Percentiles rank a stretch among this genome's conserved stretches.
phyloP scores from a whole-genome alignment of 2,113 vertebrate genomes.

The Australoheros scitulus region DNA sequence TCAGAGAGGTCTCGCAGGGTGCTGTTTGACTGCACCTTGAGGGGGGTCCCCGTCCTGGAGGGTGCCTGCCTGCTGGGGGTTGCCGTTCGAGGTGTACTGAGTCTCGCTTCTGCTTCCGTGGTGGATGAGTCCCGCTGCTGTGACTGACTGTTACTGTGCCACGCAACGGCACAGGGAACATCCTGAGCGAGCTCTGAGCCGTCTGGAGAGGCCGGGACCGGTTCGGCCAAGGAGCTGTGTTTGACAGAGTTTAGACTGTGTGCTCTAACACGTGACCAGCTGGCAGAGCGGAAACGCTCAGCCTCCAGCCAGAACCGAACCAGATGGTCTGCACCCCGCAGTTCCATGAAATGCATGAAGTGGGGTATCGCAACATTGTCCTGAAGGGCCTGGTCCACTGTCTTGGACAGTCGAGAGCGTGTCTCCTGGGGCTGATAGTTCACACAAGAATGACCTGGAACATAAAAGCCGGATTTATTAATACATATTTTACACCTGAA shows the following conservation, averaged over 20 bases:
- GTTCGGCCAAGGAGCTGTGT: constrained; percentile 95
- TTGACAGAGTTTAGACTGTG: constrained; percentile 97
- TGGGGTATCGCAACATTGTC: constrained; percentile 91
- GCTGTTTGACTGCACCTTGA: constrained; percentile 82
- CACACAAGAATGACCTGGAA: constrained; percentile 93
- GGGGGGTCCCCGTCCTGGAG: constrained; percentile 83
- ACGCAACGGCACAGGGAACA: not conserved
- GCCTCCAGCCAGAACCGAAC: constrained; percentile 97
- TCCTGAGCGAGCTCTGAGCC: constrained; percentile 14
- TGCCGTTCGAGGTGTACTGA: constrained; percentile 57
- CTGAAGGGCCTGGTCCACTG: constrained; percentile 91
- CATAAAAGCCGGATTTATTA: not conserved
- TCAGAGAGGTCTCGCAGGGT: constrained; percentile 88
- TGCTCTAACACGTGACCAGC: constrained; percentile 94
- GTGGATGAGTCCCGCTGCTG: constrained; percentile 69
- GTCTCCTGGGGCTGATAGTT: constrained; percentile 93
- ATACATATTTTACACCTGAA: not conserved
- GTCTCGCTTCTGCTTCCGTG: constrained; percentile 58
- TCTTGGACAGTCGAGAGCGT: constrained; percentile 95
- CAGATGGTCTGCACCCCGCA: constrained; percentile 89
- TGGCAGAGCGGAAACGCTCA: constrained; percentile 91
- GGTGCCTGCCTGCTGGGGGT: constrained; percentile 77
- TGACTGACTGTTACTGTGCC: constrained; percentile 54
- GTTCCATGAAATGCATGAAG: constrained; percentile 92
- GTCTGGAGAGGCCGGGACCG: constrained; percentile 59